A percentile compares a stretch with the other conserved stretches of the same genome.
Conservation (phyloP, 1,140 invertebrate species). For the Notospermus geniculatus region DNA sequence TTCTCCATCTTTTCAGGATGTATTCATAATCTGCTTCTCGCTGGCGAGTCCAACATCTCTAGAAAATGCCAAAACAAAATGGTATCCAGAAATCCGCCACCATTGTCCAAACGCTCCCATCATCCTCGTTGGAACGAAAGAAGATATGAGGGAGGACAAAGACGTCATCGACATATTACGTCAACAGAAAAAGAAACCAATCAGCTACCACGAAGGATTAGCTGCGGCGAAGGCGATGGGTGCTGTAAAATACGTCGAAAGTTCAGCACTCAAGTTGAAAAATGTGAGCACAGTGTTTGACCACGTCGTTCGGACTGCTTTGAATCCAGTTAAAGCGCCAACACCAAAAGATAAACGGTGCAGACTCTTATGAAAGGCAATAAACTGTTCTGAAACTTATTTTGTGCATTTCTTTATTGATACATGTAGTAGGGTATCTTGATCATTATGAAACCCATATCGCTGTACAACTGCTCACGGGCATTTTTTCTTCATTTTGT, state of each 20-base stretch:
- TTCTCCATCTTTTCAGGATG: conserved; percentile 71
- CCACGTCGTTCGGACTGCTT: too few relatives aligned
- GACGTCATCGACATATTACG: conserved; percentile 21
- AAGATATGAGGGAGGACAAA: conserved; percentile 31
- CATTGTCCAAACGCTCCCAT: conserved; percentile 85
- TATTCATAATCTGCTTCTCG: conserved; percentile 98
- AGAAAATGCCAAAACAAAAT: conserved; percentile 94
- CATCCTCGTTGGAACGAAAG: conserved; percentile 67
- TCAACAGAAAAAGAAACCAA: conserved; percentile 18
- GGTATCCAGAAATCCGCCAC: conserved; percentile 60
- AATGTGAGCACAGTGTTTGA: too few relatives aligned
- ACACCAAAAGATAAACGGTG: too few relatives aligned
- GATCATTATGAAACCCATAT: too few relatives aligned
- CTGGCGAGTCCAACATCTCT: conserved; percentile 97
- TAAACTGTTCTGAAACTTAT: too few relatives aligned
- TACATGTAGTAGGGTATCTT: too few relatives aligned
- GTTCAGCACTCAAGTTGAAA: conserved; percentile 19
- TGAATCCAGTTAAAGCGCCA: too few relatives aligned
- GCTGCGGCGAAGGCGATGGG: conserved; percentile 25
- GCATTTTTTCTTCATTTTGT: too few relatives aligned
- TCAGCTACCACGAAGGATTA: conserved; percentile 25
- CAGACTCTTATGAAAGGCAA: too few relatives aligned
- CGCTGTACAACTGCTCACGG: too few relatives aligned
- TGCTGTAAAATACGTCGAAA: conserved; percentile 34
- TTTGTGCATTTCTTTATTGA: too few relatives aligned